phyloP scores from a whole-genome alignment of 2,113 vertebrate species.

The Capreolus pygargus region DNA sequence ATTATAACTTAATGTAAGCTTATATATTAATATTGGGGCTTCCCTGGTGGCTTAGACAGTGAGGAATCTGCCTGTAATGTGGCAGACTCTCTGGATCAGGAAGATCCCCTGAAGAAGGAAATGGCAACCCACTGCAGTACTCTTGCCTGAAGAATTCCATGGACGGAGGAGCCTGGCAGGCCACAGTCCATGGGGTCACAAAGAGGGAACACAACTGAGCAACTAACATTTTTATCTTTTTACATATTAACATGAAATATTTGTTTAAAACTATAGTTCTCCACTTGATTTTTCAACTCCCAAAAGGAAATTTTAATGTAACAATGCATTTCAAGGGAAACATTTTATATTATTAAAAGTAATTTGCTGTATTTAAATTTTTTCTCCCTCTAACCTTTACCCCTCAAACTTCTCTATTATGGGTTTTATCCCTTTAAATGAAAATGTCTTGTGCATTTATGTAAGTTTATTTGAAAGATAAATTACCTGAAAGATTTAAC shows the following conservation, averaged over 20 bases:
- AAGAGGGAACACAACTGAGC: not conserved
- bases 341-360: not conserved
- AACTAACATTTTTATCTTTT: not conserved
- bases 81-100: not conserved
- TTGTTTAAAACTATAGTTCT: not conserved
- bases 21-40: not conserved
- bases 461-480: not conserved
- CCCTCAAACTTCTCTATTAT: not conserved
- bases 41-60: not conserved
- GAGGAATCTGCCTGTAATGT: not conserved
- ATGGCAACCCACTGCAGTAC: not conserved
- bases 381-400: not conserved
- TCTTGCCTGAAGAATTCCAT: not conserved
- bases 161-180: not conserved
- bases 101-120: not conserved
- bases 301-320: not conserved
- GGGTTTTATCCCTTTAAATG: not conserved
- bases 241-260: not conserved
- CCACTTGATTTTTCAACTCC: not conserved
- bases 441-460: not conserved
- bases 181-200: not conserved
- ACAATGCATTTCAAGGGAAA: not conserved
- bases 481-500: not conserved
- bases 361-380: not conserved
- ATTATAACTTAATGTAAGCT: not conserved